Base-by-base conservation (phyloP, 2,113 vertebrate species). In the Sander vitreus region DNA sequence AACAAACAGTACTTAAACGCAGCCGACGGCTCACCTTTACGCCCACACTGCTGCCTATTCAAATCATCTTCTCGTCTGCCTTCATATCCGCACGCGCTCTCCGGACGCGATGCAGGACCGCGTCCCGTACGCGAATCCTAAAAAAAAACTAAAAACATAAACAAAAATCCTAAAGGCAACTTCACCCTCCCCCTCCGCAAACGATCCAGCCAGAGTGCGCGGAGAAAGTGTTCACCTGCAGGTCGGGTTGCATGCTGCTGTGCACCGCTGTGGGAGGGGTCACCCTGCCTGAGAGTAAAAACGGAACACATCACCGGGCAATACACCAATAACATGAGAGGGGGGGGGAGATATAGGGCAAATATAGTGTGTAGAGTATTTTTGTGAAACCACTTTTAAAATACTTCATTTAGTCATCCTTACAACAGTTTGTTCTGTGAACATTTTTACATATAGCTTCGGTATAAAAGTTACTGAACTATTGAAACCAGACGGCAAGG, bases 201-300 rank as follows among this genome's bases (percentile, higher is more conserved):
- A 36, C 1, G 6, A 65, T 63, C 73, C 58, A 15, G 39, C 1
- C 33, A 1, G 67, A 64, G 45, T 2, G 47, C 0, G 53, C 18
- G 25, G 45, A 47, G 57, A 51, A 48, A 43, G 51, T 59, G 82
- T 33, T 90, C 90, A 92, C 90, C 88, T 90, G 87, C 78, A 65
- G 85, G 74, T 83, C 78, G 81, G 63, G 78, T 60, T 74, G 81
- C 86, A 55, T n/a, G 73, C 70, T 15, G 47, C 67, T 2, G 88
- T 36, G 76, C 19, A 71, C 70, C 10, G 47, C 71, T 2, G 88
- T 36, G 73, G 89, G 85, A 85, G 88, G 84, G 88, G 77, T 74
- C 63, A 48, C 25, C 76, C 73, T 47, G 74, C 76, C 76, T 47
- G 74, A 10, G 75, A 47, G 57, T 36, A 81, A 73, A 71, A 1